Evolutionary conservation across 2,113 vertebrate genomes (phyloP), one percentile per base, ranked within the genome.

Genomic region (Silurus glanis): DNA sequence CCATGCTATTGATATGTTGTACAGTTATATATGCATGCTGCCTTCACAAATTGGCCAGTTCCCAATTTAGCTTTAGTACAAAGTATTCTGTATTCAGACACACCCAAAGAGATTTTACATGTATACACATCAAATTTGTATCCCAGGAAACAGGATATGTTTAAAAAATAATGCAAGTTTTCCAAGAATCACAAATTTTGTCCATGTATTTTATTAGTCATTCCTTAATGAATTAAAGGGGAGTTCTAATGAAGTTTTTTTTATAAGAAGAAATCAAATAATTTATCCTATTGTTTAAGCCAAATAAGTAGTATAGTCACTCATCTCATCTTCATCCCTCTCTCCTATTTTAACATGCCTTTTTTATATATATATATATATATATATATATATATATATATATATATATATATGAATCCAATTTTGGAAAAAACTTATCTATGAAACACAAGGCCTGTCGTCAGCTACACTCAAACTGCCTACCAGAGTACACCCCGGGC

Each of bases 401-500:
- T n/a, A n/a, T n/a, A n/a, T 4, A 45, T 83, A 72, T 74, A 28
- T 37, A 47, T 17, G 0, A 59, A 59, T 67, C 10, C 37, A 8
- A 28, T 8, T 37, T 56, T 61, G 5, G 23, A 61, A 88, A 88
- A 76, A 88, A 69, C 80, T 0, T 47, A 72, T 58, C 55, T 25
- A 47, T 88, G 21, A 84, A 47, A 87, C 14, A 83, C 61, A 28
- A 94, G 94, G 82, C 72, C 91, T 0, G 56, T 82, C 2, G 25
- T 91, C 78, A 89, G 86, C 80, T 25, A 80, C 25, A 66, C 72
- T 66, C 81, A n/a, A 45, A 69, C 90, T 19, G 59, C 82, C 87
- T 92, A 89, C 88, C 91, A 91, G 67, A 90, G 81, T 4, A 51
- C 89, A 16, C 87, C 2, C 1, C 86, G 5, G 19, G 67, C 91